Conservation (phyloP, 2,113 vertebrate genomes). For the Notechis scutatus region DNA sequence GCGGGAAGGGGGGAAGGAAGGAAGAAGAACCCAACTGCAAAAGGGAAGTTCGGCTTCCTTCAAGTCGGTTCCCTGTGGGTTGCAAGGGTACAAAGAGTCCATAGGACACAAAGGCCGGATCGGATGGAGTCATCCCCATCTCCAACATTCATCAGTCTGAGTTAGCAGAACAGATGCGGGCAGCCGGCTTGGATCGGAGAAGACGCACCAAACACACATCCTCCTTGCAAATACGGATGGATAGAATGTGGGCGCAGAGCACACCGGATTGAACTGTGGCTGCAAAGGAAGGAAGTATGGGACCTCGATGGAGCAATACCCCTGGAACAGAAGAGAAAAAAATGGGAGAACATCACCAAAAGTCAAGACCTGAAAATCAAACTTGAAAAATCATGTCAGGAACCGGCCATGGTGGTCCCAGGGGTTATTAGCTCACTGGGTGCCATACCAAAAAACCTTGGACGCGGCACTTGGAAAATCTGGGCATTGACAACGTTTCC, state of each 20-base stretch:
- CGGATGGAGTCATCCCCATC: neutral
- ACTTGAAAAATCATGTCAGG: neutral
- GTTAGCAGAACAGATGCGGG: neutral
- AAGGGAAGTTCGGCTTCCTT: accelerated
- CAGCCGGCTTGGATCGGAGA: neutral
- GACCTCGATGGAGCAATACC: neutral
- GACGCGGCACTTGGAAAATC: neutral
- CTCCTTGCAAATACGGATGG: neutral
- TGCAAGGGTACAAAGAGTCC: neutral
- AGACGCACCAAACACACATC: neutral
- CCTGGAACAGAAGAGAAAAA: neutral
- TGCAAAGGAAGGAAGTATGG: neutral
- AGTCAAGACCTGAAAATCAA: neutral
- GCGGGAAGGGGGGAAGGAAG: neutral
- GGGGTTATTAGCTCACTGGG: neutral
- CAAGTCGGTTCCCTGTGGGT: neutral
- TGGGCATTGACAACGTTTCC: neutral
- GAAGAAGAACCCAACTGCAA: neutral
- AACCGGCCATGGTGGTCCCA: neutral
- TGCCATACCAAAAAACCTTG: neutral
- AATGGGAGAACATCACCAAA: neutral
- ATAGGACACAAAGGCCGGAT: neutral
- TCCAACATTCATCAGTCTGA: neutral
- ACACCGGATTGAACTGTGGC: neutral
- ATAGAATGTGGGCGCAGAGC: neutral